These are phyloP conservation scores for Halictus rubicundus DNA, from an alignment of 1,140 invertebrate species.

Conservation along the genomic window DNA sequence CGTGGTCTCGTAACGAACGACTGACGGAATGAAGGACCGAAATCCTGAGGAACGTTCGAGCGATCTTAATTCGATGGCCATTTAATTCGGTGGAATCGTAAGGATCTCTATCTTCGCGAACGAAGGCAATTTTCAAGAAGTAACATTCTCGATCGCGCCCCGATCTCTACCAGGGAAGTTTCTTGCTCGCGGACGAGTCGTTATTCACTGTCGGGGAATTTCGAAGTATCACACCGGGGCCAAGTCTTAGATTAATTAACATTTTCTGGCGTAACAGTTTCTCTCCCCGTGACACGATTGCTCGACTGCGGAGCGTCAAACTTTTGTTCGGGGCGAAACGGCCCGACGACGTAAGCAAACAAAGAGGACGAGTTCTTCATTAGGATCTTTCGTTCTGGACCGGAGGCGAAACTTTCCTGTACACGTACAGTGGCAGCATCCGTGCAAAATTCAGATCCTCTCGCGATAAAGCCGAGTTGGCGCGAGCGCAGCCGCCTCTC, in stretches of 20 bases:
- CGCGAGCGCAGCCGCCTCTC: too few species aligned
- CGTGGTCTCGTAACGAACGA: too few species aligned
- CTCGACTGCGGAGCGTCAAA: not conserved
- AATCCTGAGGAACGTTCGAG: too few species aligned
- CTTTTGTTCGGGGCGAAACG: not conserved
- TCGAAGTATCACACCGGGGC: not conserved
- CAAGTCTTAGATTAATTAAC: not conserved
- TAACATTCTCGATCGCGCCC: too few species aligned
- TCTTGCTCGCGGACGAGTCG: not conserved
- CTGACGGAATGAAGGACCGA: too few species aligned
- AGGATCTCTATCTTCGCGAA: too few species aligned
- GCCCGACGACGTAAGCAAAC: not conserved
- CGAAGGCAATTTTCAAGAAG: too few species aligned
- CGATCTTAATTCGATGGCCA: too few species aligned
- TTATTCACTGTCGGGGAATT: not conserved
- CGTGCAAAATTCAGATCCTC: not conserved
- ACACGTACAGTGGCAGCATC: not conserved
- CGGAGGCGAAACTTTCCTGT: not conserved
- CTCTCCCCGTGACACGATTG: not conserved
- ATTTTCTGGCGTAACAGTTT: not conserved
- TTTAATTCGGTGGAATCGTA: too few species aligned
- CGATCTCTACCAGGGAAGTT: too few species aligned
- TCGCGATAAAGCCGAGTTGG: not conserved
- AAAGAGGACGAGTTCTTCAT: conserved; percentile 2
- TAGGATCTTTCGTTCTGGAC: conserved; percentile 21